Evolutionary conservation across 2,888 invertebrate genomes (phyloP), one percentile per base, ranked within the genome.

Genomic region (Empis stercorea): DNA sequence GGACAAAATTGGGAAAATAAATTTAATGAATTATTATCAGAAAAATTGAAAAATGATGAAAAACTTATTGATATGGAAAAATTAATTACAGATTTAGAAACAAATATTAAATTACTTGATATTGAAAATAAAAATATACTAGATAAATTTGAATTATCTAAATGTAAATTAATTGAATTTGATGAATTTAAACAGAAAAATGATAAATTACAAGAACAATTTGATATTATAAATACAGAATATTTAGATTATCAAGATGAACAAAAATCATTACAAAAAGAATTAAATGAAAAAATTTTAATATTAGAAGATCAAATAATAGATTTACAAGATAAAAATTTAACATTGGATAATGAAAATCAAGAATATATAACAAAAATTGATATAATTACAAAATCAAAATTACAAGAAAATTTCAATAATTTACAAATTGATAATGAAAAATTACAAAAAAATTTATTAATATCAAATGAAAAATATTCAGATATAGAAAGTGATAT

Each of bases 251-350:
- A 63, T 45, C 55, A 54, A 7, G 55, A 52, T 10, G 61, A 63
- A 46, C 64, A 64, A 47, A 51, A 55, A 1, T 55, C 51, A 4
- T 16, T 63, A 43, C 61, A 59, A 4, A 54, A 59, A 20, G 61
- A 65, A 32, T 44, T 65, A 11, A 56, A 59, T 3, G 53, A 53
- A 39, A 61, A 47, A 55, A 57, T 15, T 23, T 20, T 43, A 13
- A 11, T 17, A 16, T n/a, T 43, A 17, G 32, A 48, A 14, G 32
- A 38, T 15, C 38, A 45, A 43, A 23, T 48, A 17, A 14, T 34
- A 37, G 36, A 34, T 15, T 17, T 46, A 15, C 17, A 36, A 37
- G 36, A 42, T 37, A n/a, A 17, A 59, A 62, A 34, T 41, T 10
- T 30, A 15, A 15, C 14, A 13, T 4, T 23, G n/a, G 32, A 36